Evolutionary conservation across 2,888 invertebrate genomes (phyloP).

Genomic region (Napeogenes inachia): DNA sequence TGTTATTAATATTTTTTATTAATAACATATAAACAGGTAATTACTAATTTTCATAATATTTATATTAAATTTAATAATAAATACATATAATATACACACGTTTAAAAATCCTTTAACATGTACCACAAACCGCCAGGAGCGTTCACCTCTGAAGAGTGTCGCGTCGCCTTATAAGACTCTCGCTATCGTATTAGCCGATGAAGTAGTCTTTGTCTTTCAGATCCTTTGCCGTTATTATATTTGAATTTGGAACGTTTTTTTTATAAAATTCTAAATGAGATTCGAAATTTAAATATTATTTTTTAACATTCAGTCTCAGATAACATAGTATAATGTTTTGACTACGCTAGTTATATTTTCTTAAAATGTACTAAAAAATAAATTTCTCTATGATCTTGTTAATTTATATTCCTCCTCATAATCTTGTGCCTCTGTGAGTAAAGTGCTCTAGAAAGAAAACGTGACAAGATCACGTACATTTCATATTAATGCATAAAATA

Average conservation of each 20-base stretch:
- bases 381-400: no score
- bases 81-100: not conserved
- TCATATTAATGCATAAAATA: slow-evolving; percentile 9
- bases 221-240: slow-evolving; percentile 7
- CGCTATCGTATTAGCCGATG: slow-evolving; percentile 50
- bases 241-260: slow-evolving; percentile 16
- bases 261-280: no score
- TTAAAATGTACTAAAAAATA: no score
- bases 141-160: slow-evolving; percentile 51
- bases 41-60: no score
- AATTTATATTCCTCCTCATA: no score
- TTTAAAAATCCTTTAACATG: slow-evolving; percentile 18
- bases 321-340: no score
- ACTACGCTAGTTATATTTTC: no score
- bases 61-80: no score
- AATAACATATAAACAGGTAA: no score
- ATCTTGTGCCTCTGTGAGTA: slow-evolving; percentile 8
- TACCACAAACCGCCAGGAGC: slow-evolving; percentile 37
- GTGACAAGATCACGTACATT: slow-evolving; percentile 13
- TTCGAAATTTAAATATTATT: no score
- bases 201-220: slow-evolving; percentile 32
- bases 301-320: no score
- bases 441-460: slow-evolving; percentile 21
- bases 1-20: no score
- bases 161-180: slow-evolving; percentile 48